Evolutionary conservation across 2,888 invertebrate genomes (phyloP).

Genomic region (Falcaria lacertinaria): DNA sequence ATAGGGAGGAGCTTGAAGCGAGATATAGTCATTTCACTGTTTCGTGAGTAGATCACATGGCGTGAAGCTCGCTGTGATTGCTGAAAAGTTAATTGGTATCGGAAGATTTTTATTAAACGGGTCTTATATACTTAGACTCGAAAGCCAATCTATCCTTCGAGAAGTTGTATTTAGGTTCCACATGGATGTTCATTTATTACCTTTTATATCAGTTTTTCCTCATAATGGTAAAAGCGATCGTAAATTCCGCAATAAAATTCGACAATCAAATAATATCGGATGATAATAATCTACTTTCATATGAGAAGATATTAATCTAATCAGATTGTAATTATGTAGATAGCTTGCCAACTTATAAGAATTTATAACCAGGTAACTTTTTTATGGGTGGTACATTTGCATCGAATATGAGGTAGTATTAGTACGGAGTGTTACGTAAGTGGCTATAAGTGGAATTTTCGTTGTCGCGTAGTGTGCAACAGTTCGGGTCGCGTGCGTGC

Average conservation of each 20-base stretch:
- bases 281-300: slow-evolving; percentile 2
- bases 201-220: slow-evolving; percentile 2
- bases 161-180: slow-evolving; percentile 1
- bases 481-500: slow-evolving; percentile 46
- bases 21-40: slow-evolving; percentile 63
- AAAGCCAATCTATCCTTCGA: slow-evolving; percentile 10
- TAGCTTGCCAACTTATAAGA: slow-evolving; percentile 3
- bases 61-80: slow-evolving; percentile 58
- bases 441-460: background rate
- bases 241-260: slow-evolving; percentile 1
- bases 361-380: slow-evolving; percentile 3
- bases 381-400: slow-evolving; percentile 1
- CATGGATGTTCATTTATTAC: background rate
- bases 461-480: slow-evolving; percentile 42
- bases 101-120: slow-evolving; percentile 57
- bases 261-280: background rate
- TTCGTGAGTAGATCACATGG: slow-evolving; percentile 51
- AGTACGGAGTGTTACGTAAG: background rate
- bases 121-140: slow-evolving; percentile 47
- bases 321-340: slow-evolving; percentile 3
- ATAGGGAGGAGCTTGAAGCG: slow-evolving; percentile 39
- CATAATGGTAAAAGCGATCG: background rate
- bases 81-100: slow-evolving; percentile 69
- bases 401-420: background rate
- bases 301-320: slow-evolving; percentile 1